A percentile compares a stretch with the other conserved stretches of the same genome.
phyloP scores from a whole-genome alignment of 2,113 vertebrate species.

The Zapus hudsonius region DNA sequence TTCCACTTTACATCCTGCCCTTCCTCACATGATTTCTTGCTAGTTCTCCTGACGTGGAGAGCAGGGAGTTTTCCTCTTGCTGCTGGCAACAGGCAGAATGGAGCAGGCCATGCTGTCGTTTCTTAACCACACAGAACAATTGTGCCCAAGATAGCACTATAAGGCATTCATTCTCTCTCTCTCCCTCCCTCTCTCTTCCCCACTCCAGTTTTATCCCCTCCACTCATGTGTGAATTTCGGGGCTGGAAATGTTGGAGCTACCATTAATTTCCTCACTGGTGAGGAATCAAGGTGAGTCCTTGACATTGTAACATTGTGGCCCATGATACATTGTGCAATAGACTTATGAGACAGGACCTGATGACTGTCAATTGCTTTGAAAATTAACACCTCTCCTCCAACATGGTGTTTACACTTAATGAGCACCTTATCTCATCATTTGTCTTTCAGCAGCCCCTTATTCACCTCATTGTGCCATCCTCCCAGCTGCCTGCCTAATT shows the following conservation, averaged over 20 bases:
- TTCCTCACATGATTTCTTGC: background rate
- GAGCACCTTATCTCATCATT: conserved; percentile 19
- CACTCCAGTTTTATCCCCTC: conserved; percentile 12
- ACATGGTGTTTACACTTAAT: conserved; percentile 47
- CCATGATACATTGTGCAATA: conserved; percentile 41
- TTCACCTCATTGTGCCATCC: background rate
- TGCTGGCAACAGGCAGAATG: background rate
- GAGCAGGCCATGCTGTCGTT: background rate
- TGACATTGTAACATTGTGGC: conserved; percentile 12
- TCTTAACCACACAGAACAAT: background rate
- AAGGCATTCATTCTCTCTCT: conserved; percentile 27
- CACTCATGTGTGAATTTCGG: conserved; percentile 45
- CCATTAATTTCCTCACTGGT: conserved; percentile 47
- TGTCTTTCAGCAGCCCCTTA: conserved; percentile 41
- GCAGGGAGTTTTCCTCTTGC: background rate
- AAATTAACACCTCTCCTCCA: conserved; percentile 57
- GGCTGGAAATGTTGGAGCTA: conserved; percentile 15
- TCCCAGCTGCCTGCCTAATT: conserved; percentile 47
- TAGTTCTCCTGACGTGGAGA: background rate
- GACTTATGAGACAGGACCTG: conserved; percentile 33
- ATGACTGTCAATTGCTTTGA: conserved; percentile 36
- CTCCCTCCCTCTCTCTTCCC: conserved; percentile 33
- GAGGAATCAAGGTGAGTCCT: conserved; percentile 37
- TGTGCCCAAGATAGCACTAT: background rate
- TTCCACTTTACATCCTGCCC: background rate